Base-by-base conservation (phyloP, 2,113 vertebrate genomes). In the Petrocephalus zakoni region DNA sequence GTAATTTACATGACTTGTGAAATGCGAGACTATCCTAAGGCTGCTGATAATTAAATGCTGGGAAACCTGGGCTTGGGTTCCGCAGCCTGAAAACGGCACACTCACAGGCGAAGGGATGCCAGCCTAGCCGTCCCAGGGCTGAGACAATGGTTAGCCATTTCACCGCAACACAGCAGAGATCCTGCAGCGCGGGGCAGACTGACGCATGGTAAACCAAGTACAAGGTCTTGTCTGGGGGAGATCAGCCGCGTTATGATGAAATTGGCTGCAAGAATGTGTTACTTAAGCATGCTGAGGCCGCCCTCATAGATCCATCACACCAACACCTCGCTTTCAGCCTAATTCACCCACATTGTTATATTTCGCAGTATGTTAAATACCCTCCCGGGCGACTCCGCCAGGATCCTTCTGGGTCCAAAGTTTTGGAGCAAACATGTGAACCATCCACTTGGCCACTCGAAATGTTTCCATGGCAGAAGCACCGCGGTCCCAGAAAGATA, bases 181-280 rank as follows among this genome's bases (percentile, higher is more conserved):
- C 46, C 37, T n/a, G 46, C 78, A 3, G 78, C 46, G 17, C 22
- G 46, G 81, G 34, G 22, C 72, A 49, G 42, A 49, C 8, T 21
- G 81, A n/a, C 21, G 22, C 81, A 49, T 13, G 46, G 34, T 83
- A 49, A 83, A 49, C 81, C 37, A 21, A 83, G 81, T 47, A 83
- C 81, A 83, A 22, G 42, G 46, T 83, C 46, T 49, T 46, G 81
- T 83, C 81, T 83, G 81, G 81, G 46, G 81, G 42, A 83, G 72
- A 78, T 78, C 72, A 83, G 81, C 81, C 42, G 46, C 22, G 46
- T 83, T 83, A 83, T 83, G 81, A 83, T 83, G 81, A 83, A 83
- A 83, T 46, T 49, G 81, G 81, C 81, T 83, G 81, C 81, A 83
- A 83, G 81, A 49, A n/a, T 42, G 37, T n/a, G 81, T 22, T 46